Evolutionary conservation across 2,113 vertebrate species (phyloP), one percentile per base, ranked within the genome.

Genomic region (Platanista minor): DNA sequence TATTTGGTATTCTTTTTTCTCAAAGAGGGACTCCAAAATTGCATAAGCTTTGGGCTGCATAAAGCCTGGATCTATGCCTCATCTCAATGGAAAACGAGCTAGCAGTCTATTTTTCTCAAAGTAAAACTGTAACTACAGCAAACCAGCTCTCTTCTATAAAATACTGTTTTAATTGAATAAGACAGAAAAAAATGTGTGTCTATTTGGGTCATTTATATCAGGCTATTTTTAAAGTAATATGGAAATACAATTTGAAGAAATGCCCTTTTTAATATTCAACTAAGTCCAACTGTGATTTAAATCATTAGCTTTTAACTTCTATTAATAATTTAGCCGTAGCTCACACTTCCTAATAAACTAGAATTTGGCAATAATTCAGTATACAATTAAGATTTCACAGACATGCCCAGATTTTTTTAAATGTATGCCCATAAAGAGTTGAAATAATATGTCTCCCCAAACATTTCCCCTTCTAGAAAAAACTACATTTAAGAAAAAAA

Each of bases 301-400:
- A 86, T 96, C 80, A 91, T 88, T 96, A 90, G 13, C 27, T 88
- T 96, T 81, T 95, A 97, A 94, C 36, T 85, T 91, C 66, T 71
- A 87, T 95, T 96, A 81, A 87, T 88, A 95, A 90, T 91, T 89
- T 77, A 94, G 25, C 49, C 43, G 77, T 43, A 87, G 85, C 54
- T 95, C 67, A 80, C 12, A 81, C 84, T 77, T 74, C 21, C 39
- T 87, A 75, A 90, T 67, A 87, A 94, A 77, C 14, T 61, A 84
- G n/a, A 96, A 85, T 36, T 77, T 96, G 84, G 84, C 41, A 87
- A 69, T 90, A 93, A 96, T 54, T 95, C 77, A 96, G 36, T 54
- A 80, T 57, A 67, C 52, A 82, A 86, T 93, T 75, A 71, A 39
- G 46, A 90, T 71, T 52, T 96, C 85, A 92, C 41, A 94, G 64